phyloP scores from a whole-genome alignment of 2,888 invertebrate genomes.

The Dorcus parallelipipedus region DNA sequence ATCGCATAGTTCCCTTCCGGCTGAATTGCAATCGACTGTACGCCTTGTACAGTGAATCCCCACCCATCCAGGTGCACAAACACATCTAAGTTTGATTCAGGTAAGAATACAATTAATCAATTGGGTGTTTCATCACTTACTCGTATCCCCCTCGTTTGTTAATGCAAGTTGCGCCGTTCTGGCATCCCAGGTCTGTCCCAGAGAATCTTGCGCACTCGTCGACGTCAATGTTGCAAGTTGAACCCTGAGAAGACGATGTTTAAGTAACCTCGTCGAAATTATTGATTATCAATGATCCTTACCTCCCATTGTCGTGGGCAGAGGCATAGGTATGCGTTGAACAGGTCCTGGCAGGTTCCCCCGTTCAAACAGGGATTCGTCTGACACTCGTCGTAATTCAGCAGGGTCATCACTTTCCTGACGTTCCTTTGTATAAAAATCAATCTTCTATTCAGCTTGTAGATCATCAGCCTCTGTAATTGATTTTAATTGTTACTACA shows the following conservation, averaged over 20 bases:
- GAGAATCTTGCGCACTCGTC: slow-evolving; percentile 80
- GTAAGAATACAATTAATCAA: not conserved
- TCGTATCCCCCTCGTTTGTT: slow-evolving; percentile 78
- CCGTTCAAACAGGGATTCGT: slow-evolving; percentile 80
- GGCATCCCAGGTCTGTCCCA: slow-evolving; percentile 87
- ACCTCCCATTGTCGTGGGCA: slow-evolving; percentile 80
- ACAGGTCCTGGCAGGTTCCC: slow-evolving; percentile 73
- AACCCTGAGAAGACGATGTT: slow-evolving; percentile 52
- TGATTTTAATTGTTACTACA: not conserved
- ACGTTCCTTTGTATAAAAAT: slow-evolving; percentile 46
- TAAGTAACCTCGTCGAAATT: not conserved
- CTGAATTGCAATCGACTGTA: slow-evolving; percentile 69
- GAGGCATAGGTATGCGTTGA: slow-evolving; percentile 68
- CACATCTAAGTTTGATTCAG: slow-evolving; percentile 55
- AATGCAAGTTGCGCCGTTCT: slow-evolving; percentile 82
- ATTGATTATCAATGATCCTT: not conserved
- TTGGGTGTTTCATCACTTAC: slow-evolving; percentile 44
- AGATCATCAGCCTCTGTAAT: slow-evolving; percentile 7
- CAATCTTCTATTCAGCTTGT: slow-evolving; percentile 43
- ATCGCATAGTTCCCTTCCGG: slow-evolving; percentile 77
- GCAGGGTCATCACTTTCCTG: slow-evolving; percentile 45
- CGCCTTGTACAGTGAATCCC: slow-evolving; percentile 80
- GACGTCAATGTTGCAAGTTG: slow-evolving; percentile 72
- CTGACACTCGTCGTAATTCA: slow-evolving; percentile 61
- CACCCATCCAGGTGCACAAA: slow-evolving; percentile 73